These are phyloP conservation scores for Collichthys lucidus DNA, from an alignment of 2,113 vertebrate species.

Conservation along the genomic window DNA sequence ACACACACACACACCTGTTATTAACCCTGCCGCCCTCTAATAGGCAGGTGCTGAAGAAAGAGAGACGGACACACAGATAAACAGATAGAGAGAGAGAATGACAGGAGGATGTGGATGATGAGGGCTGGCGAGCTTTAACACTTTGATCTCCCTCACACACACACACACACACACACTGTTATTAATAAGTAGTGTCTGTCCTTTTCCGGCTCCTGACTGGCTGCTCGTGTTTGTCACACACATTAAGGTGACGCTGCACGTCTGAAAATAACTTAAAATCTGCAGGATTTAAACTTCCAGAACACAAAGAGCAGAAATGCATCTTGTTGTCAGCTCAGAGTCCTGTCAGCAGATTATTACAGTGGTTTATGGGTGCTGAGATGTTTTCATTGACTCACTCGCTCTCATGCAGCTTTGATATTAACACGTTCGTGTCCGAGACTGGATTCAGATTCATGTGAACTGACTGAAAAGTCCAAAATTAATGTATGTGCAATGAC, in stretches of 20 bases:
- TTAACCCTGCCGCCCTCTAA: constrained; percentile 80
- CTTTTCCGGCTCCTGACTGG: constrained; percentile 70
- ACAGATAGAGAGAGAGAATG: constrained; percentile 74
- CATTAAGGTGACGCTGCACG: background rate
- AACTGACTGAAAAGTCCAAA: background rate
- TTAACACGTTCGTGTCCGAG: background rate
- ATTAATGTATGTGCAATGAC: background rate
- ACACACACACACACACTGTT: constrained; percentile 43
- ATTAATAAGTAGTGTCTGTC: constrained; percentile 57
- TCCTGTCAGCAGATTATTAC: background rate
- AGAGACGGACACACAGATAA: constrained; percentile 61
- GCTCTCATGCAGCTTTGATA: no score
- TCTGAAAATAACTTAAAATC: background rate
- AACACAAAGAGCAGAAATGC: no score
- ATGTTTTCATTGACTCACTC: no score
- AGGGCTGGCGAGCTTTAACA: constrained; percentile 39
- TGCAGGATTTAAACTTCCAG: background rate
- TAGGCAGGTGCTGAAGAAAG: constrained; percentile 80
- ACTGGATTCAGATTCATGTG: background rate
- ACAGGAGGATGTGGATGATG: constrained; percentile 69
- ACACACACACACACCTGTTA: constrained; percentile 75
- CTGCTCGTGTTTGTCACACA: constrained; percentile 68
- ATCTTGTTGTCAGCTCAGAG: background rate
- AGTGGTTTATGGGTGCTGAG: background rate
- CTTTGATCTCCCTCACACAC: constrained; percentile 67